Conservation (phyloP, 2,113 vertebrate species). For the Lepisosteus osseus region DNA sequence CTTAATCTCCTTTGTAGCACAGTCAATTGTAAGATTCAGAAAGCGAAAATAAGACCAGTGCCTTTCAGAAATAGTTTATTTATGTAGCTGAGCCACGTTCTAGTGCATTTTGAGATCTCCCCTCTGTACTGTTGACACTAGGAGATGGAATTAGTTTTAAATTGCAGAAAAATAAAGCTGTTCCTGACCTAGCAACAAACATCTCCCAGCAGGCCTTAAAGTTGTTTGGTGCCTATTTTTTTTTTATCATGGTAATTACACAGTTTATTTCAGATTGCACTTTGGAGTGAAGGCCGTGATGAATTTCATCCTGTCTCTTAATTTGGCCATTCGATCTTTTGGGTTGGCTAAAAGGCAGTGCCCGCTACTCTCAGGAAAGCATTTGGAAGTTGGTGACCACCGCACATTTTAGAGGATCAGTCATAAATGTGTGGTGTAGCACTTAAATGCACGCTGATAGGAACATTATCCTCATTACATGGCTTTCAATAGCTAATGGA, state of each 20-base stretch:
- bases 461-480: constrained; percentile 46
- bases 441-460: constrained; percentile 47
- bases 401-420: constrained; percentile 25
- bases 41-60: neutral
- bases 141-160: too few species aligned
- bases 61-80: neutral
- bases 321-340: constrained; percentile 35
- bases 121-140: too few species aligned
- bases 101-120: too few species aligned
- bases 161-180: constrained; percentile 16
- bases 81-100: too few species aligned
- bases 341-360: constrained; percentile 45
- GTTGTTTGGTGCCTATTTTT: constrained; percentile 42
- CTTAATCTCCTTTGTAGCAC: neutral
- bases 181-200: constrained; percentile 39
- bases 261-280: constrained; percentile 28
- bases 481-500: constrained; percentile 49
- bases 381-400: constrained; percentile 42
- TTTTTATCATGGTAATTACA: constrained; percentile 43
- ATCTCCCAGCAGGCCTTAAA: constrained; percentile 45
- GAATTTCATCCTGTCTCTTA: constrained; percentile 30
- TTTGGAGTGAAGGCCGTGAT: constrained; percentile 41
- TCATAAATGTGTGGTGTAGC: constrained; percentile 40
- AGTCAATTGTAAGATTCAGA: neutral
- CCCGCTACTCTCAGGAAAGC: constrained; percentile 39